Evolutionary conservation across 30 jellyfish, hydroid and myxozoan genomes (phyloP), one percentile per base, ranked within the genome.

Genomic region (Cassiopea xamachana): DNA sequence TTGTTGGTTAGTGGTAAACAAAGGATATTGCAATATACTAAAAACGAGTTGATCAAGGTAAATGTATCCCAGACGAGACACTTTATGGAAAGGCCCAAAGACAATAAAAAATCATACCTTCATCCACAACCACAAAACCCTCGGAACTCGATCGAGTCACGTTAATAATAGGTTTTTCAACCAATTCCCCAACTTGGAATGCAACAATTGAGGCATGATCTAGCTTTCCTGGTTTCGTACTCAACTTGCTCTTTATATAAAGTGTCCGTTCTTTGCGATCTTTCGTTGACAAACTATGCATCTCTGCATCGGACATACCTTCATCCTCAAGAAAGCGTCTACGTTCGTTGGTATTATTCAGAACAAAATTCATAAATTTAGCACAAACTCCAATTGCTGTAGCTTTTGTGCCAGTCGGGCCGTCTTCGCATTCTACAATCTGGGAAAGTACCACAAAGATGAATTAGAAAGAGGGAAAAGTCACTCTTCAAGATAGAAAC

Each of bases 201-300:
- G 97, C 96, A 12, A 83, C 98, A 16, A 94, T 94, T 2, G 98
- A 90, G 10, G 98, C 98, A 82, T 94, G 98, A 73, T 94, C 98
- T 59, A 94, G 80, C 61, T 94, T 94, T 47, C 98, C 98, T 12
- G 96, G 94, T 43, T 55, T 50, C 16, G 93, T 74, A 16, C 85
- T 94, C 61, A 94, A 86, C 49, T 68, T 61, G 7, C 90, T 80
- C 71, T 90, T 89, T 60, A 94, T 81, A 50, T 74, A 47, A 6
- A 60, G 59, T 18, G 89, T 8, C 13, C 89, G 91, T 75, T 84
- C 93, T 73, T 86, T 89, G 71, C 95, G 90, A 46, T 94, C 91
- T 27, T 69, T 83, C 46, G 96, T 55, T 45, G 98, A 51, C 68
- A 82, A n/a, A 17, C 59, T 17, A 6, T 44, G 89, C 62, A 77